A percentile compares a stretch with the other conserved stretches of the same genome.
These are phyloP conservation scores for Diuraphis noxia DNA, from an alignment of 1,140 invertebrate species.

Conservation along the genomic window DNA sequence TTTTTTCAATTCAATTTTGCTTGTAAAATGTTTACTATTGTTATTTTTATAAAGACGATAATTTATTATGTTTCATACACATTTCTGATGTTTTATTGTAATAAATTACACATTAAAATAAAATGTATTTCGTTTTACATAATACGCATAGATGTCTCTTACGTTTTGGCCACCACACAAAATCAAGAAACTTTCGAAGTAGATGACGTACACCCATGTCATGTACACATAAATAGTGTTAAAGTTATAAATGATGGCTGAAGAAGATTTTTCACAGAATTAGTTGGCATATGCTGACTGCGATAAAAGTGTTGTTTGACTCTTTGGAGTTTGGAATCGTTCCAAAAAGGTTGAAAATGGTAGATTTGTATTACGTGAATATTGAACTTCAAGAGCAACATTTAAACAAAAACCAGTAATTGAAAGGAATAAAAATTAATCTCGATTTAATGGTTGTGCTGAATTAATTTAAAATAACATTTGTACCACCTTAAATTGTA, in stretches of 20 bases:
- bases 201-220: neutral
- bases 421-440: neutral
- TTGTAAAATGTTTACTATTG: neutral
- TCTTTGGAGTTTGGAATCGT: neutral
- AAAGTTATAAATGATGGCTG: neutral
- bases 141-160: neutral
- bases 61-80: neutral
- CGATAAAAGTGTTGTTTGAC: neutral
- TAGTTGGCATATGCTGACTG: neutral
- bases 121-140: neutral
- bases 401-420: neutral
- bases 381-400: neutral
- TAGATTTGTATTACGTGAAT: neutral
- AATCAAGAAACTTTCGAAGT: neutral
- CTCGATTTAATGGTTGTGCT: neutral
- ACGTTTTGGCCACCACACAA: neutral
- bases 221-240: neutral
- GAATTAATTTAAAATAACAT: neutral
- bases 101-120: neutral
- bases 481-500: neutral
- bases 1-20: no score
- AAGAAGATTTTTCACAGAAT: neutral
- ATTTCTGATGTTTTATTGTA: neutral
- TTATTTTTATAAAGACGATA: neutral
- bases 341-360: neutral